These are phyloP conservation scores for Noctua janthe DNA, from an alignment of 2,888 invertebrate species.

Conservation along the genomic window DNA sequence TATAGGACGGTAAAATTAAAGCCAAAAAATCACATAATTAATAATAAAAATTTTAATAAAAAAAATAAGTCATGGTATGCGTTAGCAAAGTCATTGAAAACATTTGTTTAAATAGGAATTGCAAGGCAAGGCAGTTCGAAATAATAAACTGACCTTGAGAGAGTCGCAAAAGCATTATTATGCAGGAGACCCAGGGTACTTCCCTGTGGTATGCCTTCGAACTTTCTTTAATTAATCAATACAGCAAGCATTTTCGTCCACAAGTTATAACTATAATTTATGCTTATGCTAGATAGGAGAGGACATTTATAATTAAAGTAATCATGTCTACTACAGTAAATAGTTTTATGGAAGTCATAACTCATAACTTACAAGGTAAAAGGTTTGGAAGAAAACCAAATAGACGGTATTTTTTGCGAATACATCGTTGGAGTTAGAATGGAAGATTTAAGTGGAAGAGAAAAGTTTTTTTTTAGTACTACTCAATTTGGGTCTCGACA, in stretches of 20 bases:
- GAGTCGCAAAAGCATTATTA: not conserved
- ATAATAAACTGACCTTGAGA: conserved; percentile 1
- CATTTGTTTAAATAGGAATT: not conserved
- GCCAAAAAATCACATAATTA: conserved; percentile 37
- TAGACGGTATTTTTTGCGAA: not conserved
- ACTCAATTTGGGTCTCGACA: not conserved
- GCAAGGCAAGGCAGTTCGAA: too few species aligned
- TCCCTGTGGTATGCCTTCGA: conserved; percentile 16
- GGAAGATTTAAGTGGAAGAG: conserved; percentile 2
- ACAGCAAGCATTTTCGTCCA: not conserved
- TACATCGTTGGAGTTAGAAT: not conserved
- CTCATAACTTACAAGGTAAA: conserved; percentile 9
- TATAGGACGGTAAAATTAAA: conserved; percentile 38
- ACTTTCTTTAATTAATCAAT: not conserved
- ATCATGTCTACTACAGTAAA: not conserved
- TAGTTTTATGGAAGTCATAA: not conserved
- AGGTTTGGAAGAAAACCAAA: not conserved
- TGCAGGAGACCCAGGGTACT: conserved; percentile 7
- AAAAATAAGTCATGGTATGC: conserved; percentile 49
- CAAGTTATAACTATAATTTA: conserved; percentile 3
- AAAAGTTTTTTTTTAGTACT: not conserved
- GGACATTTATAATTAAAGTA: not conserved
- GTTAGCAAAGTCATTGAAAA: not conserved
- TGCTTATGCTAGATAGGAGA: conserved; percentile 9
- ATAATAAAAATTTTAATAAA: conserved; percentile 12